Percentiles rank a stretch among this genome's conserved stretches.
Evolutionary conservation across 2,113 vertebrate genomes (phyloP).

Genomic region (Castor canadensis): DNA sequence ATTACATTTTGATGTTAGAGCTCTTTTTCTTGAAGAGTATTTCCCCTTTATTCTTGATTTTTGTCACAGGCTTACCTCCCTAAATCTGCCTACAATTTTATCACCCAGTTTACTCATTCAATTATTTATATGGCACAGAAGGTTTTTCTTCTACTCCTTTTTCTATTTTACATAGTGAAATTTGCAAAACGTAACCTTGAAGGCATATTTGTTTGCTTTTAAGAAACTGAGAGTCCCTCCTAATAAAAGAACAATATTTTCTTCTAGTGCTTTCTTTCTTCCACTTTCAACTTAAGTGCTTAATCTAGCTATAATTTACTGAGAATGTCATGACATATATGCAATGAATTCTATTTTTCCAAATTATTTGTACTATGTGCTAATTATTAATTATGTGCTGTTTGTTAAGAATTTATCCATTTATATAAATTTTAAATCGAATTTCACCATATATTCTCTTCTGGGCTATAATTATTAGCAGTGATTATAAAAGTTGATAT

Average conservation of each 20-base stretch:
- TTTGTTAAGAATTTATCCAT: neutral
- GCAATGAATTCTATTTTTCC: neutral
- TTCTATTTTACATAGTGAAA: neutral
- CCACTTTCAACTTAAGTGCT: neutral
- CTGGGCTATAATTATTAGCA: neutral
- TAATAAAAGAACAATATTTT: conserved; percentile 2
- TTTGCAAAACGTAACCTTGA: neutral
- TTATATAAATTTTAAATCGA: neutral
- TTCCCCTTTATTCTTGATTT: neutral
- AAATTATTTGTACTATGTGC: neutral
- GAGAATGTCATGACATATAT: neutral
- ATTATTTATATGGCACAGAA: neutral
- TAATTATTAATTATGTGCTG: neutral
- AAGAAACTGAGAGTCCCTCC: neutral
- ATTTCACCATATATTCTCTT: neutral
- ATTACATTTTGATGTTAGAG: neutral
- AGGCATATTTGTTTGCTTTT: neutral
- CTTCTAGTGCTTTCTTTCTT: neutral
- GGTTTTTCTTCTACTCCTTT: neutral
- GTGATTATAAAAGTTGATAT: neutral
- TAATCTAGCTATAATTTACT: neutral
- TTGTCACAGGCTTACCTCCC: neutral
- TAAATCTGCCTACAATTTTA: neutral
- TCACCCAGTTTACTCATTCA: neutral
- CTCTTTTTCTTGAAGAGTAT: neutral